These are phyloP conservation scores for Brassicogethes aeneus DNA, from an alignment of 2,888 invertebrate genomes.

Conservation along the genomic window DNA sequence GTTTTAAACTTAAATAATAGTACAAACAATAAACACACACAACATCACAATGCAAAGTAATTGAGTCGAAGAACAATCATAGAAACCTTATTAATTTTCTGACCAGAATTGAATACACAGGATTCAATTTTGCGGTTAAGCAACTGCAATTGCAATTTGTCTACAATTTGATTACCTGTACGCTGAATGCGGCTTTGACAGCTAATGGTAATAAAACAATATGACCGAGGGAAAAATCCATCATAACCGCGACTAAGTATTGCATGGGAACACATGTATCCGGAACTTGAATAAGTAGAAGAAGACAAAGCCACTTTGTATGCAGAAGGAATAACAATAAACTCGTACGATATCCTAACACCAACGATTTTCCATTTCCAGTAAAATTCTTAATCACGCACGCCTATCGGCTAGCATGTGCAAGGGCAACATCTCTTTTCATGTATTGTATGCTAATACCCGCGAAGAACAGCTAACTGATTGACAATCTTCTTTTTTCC, in stretches of 20 bases:
- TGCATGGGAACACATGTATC: not conserved
- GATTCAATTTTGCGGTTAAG: not conserved
- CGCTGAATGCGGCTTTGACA: not conserved
- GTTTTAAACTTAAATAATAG: too few relatives aligned
- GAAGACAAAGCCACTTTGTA: conserved; percentile 1
- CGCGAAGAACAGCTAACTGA: not conserved
- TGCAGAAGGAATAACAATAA: conserved; percentile 2
- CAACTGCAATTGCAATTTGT: not conserved
- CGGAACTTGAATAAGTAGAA: not conserved
- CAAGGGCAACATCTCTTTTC: not conserved
- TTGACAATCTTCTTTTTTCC: not conserved
- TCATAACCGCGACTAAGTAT: not conserved
- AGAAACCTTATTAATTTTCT: too few relatives aligned
- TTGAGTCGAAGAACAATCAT: too few relatives aligned
- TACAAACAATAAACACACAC: too few relatives aligned
- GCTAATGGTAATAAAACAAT: not conserved
- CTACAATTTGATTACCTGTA: not conserved
- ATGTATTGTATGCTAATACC: not conserved
- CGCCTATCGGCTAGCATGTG: conserved; percentile 1
- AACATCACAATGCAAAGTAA: too few relatives aligned
- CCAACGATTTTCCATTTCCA: conserved; percentile 1
- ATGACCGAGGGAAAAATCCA: not conserved
- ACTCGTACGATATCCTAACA: not conserved
- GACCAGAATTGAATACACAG: too few relatives aligned
- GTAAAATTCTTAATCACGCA: conserved; percentile 3